Evolutionary conservation across 2,888 invertebrate genomes (phyloP), one percentile per base, ranked within the genome.

Genomic region (Prosapia bicincta): DNA sequence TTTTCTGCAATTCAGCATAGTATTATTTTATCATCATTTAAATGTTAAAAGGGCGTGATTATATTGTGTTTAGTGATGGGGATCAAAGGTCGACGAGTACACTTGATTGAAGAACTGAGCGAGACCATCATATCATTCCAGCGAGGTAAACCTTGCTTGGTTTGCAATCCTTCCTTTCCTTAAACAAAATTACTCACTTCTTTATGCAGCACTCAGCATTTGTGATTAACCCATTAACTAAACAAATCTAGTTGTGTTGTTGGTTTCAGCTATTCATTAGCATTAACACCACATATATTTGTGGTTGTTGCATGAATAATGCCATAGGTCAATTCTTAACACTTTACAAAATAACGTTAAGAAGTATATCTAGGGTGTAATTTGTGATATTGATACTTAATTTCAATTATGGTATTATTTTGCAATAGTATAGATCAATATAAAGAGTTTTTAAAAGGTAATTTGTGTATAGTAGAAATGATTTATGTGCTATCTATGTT

Each of bases 111-210:
- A 90, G 97, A 97, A 89, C 92, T 98, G 88, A 97, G 96, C 89
- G 96, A 97, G 89, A 97, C 97, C 85, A 96, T 98, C 87, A 97
- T 98, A 89, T 97, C 97, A 86, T 98, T 98, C 91, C 97, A 98
- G 91, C 92, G 97, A 96, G 97, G 97, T 97, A 95, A 91, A 90
- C 68, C 68, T 73, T 73, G 73, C 68, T 43, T 73, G 73, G 26
- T 26, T 54, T 54, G 54, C 54, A 54, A 54, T 20, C 54, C 20
- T 20, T 20, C 54, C 54, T 54, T 54, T 54, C 54, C 54, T 54
- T 54, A 13, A 38, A 38, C 13, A 38, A 38, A 38, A 38, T 9
- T 38, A 20, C 54, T 54, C 54, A 54, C 54, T 54, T 54, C 54
- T 54, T 20, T 20, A 5, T 20, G 54, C 54, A 5, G 54, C 54